Percentiles rank a stretch among this genome's conserved stretches.
phyloP scores from a whole-genome alignment of 2,797 vertebrate species.

The Spheniscus humboldti region DNA sequence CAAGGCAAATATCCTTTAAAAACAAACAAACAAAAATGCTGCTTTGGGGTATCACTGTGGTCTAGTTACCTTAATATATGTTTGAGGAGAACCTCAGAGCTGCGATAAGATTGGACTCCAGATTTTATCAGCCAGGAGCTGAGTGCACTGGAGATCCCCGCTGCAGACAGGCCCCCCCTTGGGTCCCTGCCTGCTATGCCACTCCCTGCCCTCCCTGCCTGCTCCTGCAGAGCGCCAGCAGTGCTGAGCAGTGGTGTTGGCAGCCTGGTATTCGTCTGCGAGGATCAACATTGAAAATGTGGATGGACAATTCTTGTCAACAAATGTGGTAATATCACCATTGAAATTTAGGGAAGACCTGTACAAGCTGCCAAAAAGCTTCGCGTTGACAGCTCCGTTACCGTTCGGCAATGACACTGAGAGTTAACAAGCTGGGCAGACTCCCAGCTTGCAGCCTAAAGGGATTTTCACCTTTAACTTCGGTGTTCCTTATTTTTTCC shows the following conservation, averaged over 20 bases:
- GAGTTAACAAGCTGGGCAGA: not conserved
- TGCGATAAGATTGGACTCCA: not conserved
- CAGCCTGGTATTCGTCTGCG: not conserved
- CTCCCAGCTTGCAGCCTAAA: not conserved
- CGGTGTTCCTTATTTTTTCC: not conserved
- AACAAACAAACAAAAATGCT: not conserved
- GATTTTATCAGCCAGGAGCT: not conserved
- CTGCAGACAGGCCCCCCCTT: rapidly evolving
- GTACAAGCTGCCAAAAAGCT: not conserved
- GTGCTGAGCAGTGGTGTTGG: not conserved
- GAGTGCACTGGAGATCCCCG: not conserved
- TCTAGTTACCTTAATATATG: not conserved
- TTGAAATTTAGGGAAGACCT: not conserved
- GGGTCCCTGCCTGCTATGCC: not conserved
- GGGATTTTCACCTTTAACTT: not conserved
- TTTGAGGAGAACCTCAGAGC: not conserved
- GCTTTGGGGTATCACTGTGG: not conserved
- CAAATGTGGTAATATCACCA: not conserved
- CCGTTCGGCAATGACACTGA: not conserved
- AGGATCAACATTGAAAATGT: not conserved
- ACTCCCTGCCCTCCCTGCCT: no score
- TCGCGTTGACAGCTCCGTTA: rapidly evolving
- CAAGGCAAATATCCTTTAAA: not conserved
- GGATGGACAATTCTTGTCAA: not conserved
- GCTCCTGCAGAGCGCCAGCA: not conserved